Evolutionary conservation across 2,113 vertebrate genomes (phyloP).

Genomic region (Corvus hawaiiensis): DNA sequence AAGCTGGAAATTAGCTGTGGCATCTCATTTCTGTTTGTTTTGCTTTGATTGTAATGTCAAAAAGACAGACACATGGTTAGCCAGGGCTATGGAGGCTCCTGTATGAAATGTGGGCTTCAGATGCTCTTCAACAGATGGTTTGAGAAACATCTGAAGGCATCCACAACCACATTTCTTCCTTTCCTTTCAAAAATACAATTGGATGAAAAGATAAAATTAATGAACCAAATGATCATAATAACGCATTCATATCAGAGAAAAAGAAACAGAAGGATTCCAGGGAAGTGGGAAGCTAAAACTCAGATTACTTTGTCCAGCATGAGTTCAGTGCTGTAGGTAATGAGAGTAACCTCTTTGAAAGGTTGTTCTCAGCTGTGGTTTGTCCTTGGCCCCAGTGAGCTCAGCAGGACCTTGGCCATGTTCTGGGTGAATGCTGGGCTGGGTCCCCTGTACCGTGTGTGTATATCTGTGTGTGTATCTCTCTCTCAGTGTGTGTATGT

Average conservation of each 20-base stretch:
- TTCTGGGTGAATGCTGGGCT: background rate
- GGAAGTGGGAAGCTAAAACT: slow-evolving; percentile 14
- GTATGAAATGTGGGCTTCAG: background rate
- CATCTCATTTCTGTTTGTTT: background rate
- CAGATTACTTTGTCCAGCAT: slow-evolving; percentile 67
- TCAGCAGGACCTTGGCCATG: background rate
- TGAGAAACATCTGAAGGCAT: background rate
- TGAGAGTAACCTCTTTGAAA: background rate
- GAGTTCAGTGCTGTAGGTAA: slow-evolving; percentile 5
- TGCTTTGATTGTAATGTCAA: background rate
- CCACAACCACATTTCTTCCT: background rate
- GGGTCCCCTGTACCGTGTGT: slow-evolving; percentile 1
- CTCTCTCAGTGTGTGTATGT: slow-evolving; percentile 27
- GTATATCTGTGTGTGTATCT: slow-evolving; percentile 32
- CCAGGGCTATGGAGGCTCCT: background rate
- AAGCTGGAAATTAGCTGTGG: background rate
- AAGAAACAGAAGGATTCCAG: slow-evolving; percentile 9
- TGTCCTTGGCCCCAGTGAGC: background rate
- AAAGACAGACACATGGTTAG: background rate
- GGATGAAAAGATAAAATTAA: background rate
- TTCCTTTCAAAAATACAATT: background rate
- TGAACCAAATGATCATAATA: background rate
- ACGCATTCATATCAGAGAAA: background rate
- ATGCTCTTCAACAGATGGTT: slow-evolving; percentile 1
- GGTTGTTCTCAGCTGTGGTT: background rate